A percentile compares a stretch with the other conserved stretches of the same genome.
Conservation (phyloP, 2,113 vertebrate species). For the Euleptes europaea region DNA sequence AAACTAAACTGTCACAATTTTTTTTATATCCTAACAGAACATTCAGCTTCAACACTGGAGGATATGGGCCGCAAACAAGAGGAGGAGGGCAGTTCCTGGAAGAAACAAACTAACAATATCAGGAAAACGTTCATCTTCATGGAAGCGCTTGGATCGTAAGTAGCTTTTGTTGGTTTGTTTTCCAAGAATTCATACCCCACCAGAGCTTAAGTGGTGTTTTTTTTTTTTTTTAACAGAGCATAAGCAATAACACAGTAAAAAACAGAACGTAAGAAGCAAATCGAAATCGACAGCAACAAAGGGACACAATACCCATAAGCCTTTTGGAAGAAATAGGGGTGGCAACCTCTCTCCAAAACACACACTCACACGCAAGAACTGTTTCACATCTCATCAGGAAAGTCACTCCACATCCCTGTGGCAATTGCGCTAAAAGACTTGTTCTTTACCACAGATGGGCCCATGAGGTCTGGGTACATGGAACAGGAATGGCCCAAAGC, state of each 20-base stretch:
- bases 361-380: no score
- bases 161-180: slow-evolving; percentile 37
- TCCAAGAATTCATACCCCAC: no score
- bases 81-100: slow-evolving; percentile 82
- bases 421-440: no score
- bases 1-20: not conserved
- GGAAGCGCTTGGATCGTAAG: slow-evolving; percentile 93
- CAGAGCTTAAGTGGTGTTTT: no score
- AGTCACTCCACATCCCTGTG: not conserved
- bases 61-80: slow-evolving; percentile 87
- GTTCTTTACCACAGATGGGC: no score
- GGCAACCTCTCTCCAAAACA: no score
- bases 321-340: no score
- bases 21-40: slow-evolving; percentile 49
- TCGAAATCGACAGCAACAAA: not conserved
- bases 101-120: slow-evolving; percentile 90
- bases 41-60: slow-evolving; percentile 77
- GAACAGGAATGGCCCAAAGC: no score
- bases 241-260: not conserved
- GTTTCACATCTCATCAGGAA: no score
- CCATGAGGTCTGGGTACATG: no score
- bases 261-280: not conserved
- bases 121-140: slow-evolving; percentile 91
- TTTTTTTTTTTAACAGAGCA: no score
- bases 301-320: not conserved